Base-by-base conservation (phyloP, 1,140 invertebrate genomes). In the Samia ricini region DNA sequence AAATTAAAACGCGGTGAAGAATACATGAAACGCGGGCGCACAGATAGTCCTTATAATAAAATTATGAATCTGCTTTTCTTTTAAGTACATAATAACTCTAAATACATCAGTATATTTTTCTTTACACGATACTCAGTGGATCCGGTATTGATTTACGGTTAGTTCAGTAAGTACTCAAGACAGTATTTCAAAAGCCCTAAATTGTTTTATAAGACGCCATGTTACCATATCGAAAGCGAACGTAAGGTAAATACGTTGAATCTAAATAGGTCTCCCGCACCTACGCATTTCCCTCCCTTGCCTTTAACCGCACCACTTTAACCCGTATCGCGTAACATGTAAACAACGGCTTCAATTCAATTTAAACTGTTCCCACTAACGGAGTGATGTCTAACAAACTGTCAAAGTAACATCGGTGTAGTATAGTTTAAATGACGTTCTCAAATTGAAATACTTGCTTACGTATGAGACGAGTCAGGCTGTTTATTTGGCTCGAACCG, bases 361-460 rank as follows among this genome's bases (percentile, higher is more conserved):
- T 74, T 62, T 63, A 64, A 69, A 74, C 68, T 66, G 49, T 59
- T 63, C 62, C n/a, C 36, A 60, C 54, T 29, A 22, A 22, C 56
- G 61, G 61, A 58, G 60, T 61, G 57, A 64, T 64, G 62, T 68
- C 68, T 73, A 59, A 61, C 65, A 63, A 70, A 71, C 65, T 72
- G 70, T 70, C 70, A 76, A 72, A 72, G 59, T 72, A 72, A 72
- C 70, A 72, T 58, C 58, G 59, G 60, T 69, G 64, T 69, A 77
- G 60, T 69, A 62, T 69, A 77, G 69, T 74, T 76, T 60, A 71
- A 77, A 70, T 72, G 67, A 67, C 74, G 64, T 66, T 67, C 58
- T 65, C 59, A 74, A 77, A 72, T 74, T 70, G 71, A 74, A 74
- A 74, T 72, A 69, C 63, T 77, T 64, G 64, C 33, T 50, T n/a